These are phyloP conservation scores for Todus mexicanus DNA, from an alignment of 2,797 vertebrate species.

Conservation along the genomic window DNA sequence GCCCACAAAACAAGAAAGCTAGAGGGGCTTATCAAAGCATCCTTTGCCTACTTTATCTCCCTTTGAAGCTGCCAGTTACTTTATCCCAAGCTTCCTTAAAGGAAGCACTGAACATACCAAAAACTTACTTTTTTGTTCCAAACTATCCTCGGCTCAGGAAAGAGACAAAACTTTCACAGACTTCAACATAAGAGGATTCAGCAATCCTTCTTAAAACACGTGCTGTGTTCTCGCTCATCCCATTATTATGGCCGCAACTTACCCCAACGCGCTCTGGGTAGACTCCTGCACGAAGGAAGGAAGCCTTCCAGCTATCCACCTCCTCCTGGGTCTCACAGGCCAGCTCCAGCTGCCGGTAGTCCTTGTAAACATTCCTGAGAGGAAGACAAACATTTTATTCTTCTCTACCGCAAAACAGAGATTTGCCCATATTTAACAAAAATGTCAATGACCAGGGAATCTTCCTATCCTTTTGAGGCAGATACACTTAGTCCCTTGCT, in stretches of 20 bases:
- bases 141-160: background rate
- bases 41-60: background rate
- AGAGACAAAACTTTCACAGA: background rate
- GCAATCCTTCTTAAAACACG: background rate
- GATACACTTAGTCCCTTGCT: background rate
- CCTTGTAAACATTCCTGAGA: constrained; percentile 95
- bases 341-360: constrained; percentile 96
- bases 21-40: background rate
- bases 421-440: background rate
- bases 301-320: constrained; percentile 97
- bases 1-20: background rate
- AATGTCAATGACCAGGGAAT: background rate
- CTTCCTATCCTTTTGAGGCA: background rate
- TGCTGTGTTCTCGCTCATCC: background rate
- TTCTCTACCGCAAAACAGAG: background rate
- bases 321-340: constrained; percentile 98
- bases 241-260: background rate
- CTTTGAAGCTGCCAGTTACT: background rate
- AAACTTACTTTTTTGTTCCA: background rate
- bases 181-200: background rate
- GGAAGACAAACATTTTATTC: background rate
- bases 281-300: constrained; percentile 95
- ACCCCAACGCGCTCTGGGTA: constrained; percentile 94
- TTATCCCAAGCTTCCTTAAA: background rate
- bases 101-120: background rate